A percentile compares a stretch with the other conserved stretches of the same genome.
Conservation (phyloP, 2,888 invertebrate species). For the Zootermopsis nevadensis region DNA sequence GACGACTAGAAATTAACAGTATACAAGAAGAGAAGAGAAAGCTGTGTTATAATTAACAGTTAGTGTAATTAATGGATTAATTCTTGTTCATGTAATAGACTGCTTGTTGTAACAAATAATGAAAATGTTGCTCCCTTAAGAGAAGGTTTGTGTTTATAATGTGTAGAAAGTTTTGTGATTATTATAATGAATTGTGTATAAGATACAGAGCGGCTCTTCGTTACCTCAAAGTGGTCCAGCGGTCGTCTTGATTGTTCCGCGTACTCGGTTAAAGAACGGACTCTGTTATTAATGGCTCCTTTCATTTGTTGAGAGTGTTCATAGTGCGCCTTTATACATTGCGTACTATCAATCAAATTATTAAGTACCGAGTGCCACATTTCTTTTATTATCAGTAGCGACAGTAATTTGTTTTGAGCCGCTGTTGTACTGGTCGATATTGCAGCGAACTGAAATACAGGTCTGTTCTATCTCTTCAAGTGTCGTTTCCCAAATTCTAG, state of each 20-base stretch:
- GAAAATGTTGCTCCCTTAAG: slow-evolving; percentile 1
- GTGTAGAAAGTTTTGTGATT: not conserved
- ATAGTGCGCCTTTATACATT: slow-evolving; percentile 1
- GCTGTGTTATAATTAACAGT: not conserved
- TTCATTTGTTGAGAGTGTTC: slow-evolving; percentile 7
- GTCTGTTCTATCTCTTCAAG: too few species aligned
- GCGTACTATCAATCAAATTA: not conserved
- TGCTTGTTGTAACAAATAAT: not conserved
- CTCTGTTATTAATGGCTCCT: slow-evolving; percentile 11
- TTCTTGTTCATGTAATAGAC: not conserved
- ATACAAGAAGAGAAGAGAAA: not conserved
- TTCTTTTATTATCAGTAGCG: slow-evolving; percentile 18
- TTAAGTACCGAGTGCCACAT: not conserved
- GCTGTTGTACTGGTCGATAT: too few species aligned
- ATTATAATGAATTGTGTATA: not conserved
- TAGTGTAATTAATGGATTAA: slow-evolving; percentile 12
- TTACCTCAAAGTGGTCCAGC: slow-evolving; percentile 9
- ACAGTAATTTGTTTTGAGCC: not conserved
- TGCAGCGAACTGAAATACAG: too few species aligned
- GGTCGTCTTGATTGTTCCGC: slow-evolving; percentile 4
- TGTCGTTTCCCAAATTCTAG: too few species aligned
- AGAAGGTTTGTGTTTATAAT: not conserved
- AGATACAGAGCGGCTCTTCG: not conserved
- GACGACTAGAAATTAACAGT: not conserved
- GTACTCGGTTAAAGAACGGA: not conserved